These are phyloP conservation scores for Pilophorus perplexus DNA, from an alignment of 2,888 invertebrate genomes.

Conservation along the genomic window DNA sequence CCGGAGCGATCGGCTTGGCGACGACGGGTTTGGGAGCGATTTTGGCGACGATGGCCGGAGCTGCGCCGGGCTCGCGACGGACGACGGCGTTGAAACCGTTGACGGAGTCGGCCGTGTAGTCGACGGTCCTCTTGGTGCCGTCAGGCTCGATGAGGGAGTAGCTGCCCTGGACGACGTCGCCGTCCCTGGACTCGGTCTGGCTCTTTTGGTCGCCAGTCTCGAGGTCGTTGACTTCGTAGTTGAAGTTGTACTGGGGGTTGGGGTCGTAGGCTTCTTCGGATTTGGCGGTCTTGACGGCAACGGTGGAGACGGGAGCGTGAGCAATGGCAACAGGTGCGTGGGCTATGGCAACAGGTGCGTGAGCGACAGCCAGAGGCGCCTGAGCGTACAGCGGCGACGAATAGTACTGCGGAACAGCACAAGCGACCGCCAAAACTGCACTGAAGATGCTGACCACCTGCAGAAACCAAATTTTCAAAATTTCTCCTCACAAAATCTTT, in stretches of 20 bases:
- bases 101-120: slow-evolving; percentile 35
- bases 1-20: slow-evolving; percentile 17
- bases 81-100: slow-evolving; percentile 36
- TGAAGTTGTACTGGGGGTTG: slow-evolving; percentile 31
- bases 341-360: slow-evolving; percentile 14
- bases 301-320: slow-evolving; percentile 33
- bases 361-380: slow-evolving; percentile 4
- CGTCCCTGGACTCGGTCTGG: slow-evolving; percentile 23
- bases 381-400: slow-evolving; percentile 19
- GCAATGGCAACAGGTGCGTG: slow-evolving; percentile 28
- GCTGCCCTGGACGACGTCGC: slow-evolving; percentile 31
- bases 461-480: not conserved
- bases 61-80: slow-evolving; percentile 8
- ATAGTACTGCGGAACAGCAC: not conserved
- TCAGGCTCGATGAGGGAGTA: slow-evolving; percentile 36
- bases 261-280: slow-evolving; percentile 20
- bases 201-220: slow-evolving; percentile 21
- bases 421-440: slow-evolving; percentile 4
- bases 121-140: slow-evolving; percentile 32
- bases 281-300: slow-evolving; percentile 4
- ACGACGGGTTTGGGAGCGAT: slow-evolving; percentile 3
- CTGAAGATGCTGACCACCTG: not conserved
- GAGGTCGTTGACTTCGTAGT: slow-evolving; percentile 24
- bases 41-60: slow-evolving; percentile 2
- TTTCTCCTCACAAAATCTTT: not conserved